phyloP scores from a whole-genome alignment of 2,888 invertebrate genomes.

The Drosophila meridiana region DNA sequence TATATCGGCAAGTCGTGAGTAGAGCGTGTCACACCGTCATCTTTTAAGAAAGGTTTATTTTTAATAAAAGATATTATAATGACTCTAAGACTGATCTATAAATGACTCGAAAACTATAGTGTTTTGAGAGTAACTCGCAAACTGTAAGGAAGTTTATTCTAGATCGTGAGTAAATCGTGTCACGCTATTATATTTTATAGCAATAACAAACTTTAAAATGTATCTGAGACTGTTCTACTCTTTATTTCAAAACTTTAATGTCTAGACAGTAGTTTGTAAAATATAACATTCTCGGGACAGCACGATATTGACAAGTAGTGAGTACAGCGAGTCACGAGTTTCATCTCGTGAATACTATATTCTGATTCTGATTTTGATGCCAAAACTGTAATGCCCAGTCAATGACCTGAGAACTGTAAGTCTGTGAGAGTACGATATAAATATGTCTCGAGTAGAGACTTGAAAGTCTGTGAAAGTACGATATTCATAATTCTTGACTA shows the following conservation, averaged over 20 bases:
- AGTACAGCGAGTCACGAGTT: not conserved
- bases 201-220: not conserved
- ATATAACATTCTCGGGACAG: not conserved
- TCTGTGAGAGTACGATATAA: too few species aligned
- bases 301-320: not conserved
- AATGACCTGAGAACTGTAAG: not conserved
- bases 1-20: not conserved
- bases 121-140: not conserved
- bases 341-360: too few species aligned
- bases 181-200: not conserved
- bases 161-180: not conserved
- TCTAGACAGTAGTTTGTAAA: not conserved
- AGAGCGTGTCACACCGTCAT: not conserved
- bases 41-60: not conserved
- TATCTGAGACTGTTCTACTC: not conserved
- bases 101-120: too few species aligned
- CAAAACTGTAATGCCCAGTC: not conserved
- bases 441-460: too few species aligned
- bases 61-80: too few species aligned
- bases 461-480: too few species aligned
- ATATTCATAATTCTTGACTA: not conserved
- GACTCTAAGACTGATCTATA: too few species aligned
- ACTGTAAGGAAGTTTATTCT: not conserved
- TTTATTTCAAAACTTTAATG: not conserved
- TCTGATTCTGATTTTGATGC: too few species aligned